Percentiles rank a stretch among this genome's conserved stretches.
Conservation (phyloP, 1,140 invertebrate species). For the Berghia stephanieae region DNA sequence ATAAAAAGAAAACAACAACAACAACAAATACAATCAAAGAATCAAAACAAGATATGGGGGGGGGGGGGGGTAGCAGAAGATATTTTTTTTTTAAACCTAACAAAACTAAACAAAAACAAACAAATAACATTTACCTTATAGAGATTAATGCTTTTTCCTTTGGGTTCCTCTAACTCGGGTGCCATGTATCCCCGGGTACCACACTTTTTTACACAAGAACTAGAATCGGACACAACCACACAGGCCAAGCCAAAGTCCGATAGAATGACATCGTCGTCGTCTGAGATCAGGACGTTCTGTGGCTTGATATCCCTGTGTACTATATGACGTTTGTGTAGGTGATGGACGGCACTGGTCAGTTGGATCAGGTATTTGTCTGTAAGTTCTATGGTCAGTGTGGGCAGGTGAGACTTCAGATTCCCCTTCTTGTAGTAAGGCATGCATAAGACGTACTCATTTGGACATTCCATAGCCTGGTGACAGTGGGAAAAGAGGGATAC, state of each 20-base stretch:
- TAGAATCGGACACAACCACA: neutral
- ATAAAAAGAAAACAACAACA: no score
- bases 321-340: neutral
- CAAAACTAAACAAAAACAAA: no score
- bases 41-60: no score
- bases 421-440: neutral
- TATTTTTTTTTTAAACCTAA: no score
- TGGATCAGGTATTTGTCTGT: neutral
- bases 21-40: no score
- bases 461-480: neutral
- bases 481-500: no score
- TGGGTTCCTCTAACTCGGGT: no score
- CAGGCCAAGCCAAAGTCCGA: neutral
- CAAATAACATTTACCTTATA: no score
- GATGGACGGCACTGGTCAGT: neutral
- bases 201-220: neutral
- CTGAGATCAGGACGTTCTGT: neutral
- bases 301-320: conserved; percentile 8
- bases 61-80: no score
- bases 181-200: neutral
- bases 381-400: neutral
- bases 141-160: no score
- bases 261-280: neutral
- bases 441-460: neutral
- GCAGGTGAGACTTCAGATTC: neutral